These are phyloP conservation scores for Ailuropoda melanoleuca DNA, from an alignment of 2,113 vertebrate species.

Conservation along the genomic window DNA sequence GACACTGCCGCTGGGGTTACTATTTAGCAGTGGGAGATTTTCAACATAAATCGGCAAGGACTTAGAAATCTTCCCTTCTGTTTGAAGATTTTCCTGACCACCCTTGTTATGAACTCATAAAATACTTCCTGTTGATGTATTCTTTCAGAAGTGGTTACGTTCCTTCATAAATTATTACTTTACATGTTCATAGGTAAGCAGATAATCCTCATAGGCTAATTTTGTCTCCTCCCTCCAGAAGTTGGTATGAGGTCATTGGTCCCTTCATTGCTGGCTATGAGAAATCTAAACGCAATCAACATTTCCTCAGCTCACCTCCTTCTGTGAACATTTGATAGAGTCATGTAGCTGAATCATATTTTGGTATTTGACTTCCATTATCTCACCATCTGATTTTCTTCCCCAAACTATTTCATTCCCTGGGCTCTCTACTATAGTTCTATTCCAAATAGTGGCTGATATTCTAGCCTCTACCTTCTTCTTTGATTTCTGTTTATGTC, in stretches of 20 bases:
- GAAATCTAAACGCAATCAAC: background rate
- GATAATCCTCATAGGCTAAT: background rate
- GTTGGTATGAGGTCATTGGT: background rate
- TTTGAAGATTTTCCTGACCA: background rate
- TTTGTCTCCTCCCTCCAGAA: background rate
- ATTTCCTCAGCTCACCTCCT: background rate
- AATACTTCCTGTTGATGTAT: background rate
- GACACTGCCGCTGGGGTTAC: background rate
- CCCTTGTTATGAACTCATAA: background rate
- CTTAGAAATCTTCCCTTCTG: background rate
- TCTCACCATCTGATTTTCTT: background rate
- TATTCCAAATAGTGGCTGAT: background rate
- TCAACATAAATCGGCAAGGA: background rate
- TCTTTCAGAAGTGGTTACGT: background rate
- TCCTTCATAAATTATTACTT: background rate
- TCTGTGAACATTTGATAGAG: background rate
- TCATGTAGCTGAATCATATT: background rate
- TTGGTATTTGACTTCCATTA: background rate
- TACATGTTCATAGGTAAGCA: background rate
- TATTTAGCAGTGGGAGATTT: background rate
- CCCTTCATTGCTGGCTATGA: background rate
- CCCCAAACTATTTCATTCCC: background rate
- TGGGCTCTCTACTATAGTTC: background rate
- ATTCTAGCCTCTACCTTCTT: background rate
- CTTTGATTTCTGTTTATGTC: background rate